phyloP scores from a whole-genome alignment of 1,140 invertebrate genomes.

The Macrosteles quadrilineatus region DNA sequence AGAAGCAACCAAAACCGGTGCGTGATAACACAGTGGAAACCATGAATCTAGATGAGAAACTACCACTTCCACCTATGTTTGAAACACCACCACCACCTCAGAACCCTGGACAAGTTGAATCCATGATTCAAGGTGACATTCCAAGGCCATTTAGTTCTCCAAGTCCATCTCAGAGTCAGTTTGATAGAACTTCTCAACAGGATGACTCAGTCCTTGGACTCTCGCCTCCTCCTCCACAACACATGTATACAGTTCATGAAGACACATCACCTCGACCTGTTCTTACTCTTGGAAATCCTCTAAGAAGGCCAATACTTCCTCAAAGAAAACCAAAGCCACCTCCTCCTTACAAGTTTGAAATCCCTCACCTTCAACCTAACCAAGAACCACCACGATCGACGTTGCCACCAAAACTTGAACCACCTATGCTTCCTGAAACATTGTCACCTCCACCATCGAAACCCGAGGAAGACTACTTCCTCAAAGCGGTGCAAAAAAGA shows the following conservation, averaged over 20 bases:
- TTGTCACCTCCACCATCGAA: conserved; percentile 37
- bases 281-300: conserved; percentile 19
- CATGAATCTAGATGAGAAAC: conserved; percentile 45
- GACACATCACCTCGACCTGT: conserved; percentile 23
- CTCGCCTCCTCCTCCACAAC: conserved; percentile 39
- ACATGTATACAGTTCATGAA: conserved; percentile 1
- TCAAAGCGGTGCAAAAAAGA: conserved; percentile 27
- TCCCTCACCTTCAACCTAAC: conserved; percentile 34
- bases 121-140: conserved; percentile 43
- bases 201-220: conserved; percentile 41
- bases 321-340: conserved; percentile 31
- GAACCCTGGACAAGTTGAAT: conserved; percentile 37
- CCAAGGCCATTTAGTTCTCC: conserved; percentile 40
- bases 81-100: conserved; percentile 35
- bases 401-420: conserved; percentile 33
- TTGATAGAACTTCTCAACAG: conserved; percentile 36
- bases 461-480: conserved; percentile 20
- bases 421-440: conserved; percentile 34
- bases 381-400: conserved; percentile 17
- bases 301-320: conserved; percentile 15
- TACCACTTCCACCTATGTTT: conserved; percentile 40
- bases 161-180: conserved; percentile 6
- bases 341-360: conserved; percentile 47
- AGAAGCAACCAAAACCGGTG: conserved; percentile 7
- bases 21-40: conserved; percentile 41